Evolutionary conservation across 2,797 vertebrate species (phyloP), one percentile per base, ranked within the genome.

Genomic region (Syngnathus acus): DNA sequence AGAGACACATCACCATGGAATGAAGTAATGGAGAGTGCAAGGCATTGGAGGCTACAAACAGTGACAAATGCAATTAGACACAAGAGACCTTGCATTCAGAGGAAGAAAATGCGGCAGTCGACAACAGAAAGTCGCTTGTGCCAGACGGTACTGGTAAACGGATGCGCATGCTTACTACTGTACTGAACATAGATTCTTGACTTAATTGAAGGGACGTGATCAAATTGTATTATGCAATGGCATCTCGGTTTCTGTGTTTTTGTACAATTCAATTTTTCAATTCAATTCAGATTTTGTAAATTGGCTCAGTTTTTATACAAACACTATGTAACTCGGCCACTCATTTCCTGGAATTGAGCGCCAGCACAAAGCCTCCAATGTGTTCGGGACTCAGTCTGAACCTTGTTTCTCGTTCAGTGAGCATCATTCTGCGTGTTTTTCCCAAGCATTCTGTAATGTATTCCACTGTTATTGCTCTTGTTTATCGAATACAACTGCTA

Each of bases 11-110:
- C 60, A 23, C 60, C 6, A 11, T 43, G 42, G 11, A 62, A 42
- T 43, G 40, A 62, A 42, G n/a, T n/a, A 26, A 54, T 54, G 51
- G 51, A 14, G 13, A 57, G 55, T 57, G 26, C 55, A 16, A 57
- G 55, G 13, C 38, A 40, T 40, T 42, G 38, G 58, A 60, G 9
- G 38, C 58, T 40, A 39, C 19, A 38, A 59, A 59, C 37, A 60
- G 39, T 80, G 79, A 82, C 72, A 82, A 77, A 86, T 77, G 62
- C 78, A 85, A 84, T 78, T 78, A 79, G 74, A 74, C 76, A 80
- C 8, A 16, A 65, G 72, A 75, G 76, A 80, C 62, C 61, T 72
- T 51, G 68, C 78, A 67, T 81, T 71, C 69, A 67, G 55, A 72
- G 60, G 61, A 70, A 67, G 69, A 61, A 21, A 66, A 68, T 9